phyloP scores from a whole-genome alignment of 2,797 vertebrate species.

The Clarias fuscus region DNA sequence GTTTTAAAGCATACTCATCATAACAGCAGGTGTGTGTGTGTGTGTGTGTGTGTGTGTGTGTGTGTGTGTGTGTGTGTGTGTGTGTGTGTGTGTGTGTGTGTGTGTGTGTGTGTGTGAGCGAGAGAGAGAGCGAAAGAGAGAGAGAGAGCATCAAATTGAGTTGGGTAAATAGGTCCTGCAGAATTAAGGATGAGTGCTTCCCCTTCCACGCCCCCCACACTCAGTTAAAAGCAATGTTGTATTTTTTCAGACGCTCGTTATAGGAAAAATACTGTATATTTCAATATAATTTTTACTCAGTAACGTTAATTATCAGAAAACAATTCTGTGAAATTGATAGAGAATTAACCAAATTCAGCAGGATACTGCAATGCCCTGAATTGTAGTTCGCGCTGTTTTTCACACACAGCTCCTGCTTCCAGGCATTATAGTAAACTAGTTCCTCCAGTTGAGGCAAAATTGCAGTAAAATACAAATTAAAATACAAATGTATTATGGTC shows the following conservation, averaged over 20 bases:
- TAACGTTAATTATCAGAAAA: constrained; percentile 88
- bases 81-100: not conserved
- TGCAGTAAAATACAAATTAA: constrained; percentile 70
- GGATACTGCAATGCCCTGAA: constrained; percentile 93
- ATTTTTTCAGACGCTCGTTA: constrained; percentile 9
- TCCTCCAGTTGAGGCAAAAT: constrained; percentile 85
- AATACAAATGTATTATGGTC: not conserved
- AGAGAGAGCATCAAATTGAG: constrained; percentile 47
- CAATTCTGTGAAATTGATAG: constrained; percentile 93
- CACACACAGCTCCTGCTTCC: constrained; percentile 87
- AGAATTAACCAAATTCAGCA: constrained; percentile 93
- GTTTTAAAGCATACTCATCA: constrained; percentile 28
- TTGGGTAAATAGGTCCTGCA: constrained; percentile 39
- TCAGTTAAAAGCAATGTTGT: not conserved
- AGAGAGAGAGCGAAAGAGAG: not conserved
- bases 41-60: not conserved
- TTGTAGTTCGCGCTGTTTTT: constrained; percentile 85
- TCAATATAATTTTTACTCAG: constrained; percentile 17
- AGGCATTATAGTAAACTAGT: constrained; percentile 80
- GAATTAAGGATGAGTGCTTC: not conserved
- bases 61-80: not conserved
- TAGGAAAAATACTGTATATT: constrained; percentile 32
- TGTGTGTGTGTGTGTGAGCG: not conserved
- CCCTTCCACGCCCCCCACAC: not conserved
- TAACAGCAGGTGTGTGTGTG: not conserved